Evolutionary conservation across 2,797 vertebrate species (phyloP).

Genomic region (Poeciliopsis infans): DNA sequence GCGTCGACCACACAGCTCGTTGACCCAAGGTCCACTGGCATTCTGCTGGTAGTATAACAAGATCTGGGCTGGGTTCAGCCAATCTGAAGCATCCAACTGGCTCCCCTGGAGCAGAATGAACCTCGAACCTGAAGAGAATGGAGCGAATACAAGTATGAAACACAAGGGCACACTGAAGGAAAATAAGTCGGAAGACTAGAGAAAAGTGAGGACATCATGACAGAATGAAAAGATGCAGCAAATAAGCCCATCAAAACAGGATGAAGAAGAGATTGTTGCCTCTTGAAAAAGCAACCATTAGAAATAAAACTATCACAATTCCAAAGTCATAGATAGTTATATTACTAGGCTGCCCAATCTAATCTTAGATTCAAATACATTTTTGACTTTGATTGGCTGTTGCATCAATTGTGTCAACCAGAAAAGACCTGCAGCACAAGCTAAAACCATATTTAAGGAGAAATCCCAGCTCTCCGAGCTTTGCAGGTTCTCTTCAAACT

Average conservation of each 20-base stretch:
- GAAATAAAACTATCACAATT: background rate
- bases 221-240: background rate
- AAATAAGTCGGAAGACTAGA: background rate
- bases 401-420: background rate
- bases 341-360: background rate
- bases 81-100: conserved; percentile 96
- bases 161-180: background rate
- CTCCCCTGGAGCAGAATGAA: conserved; percentile 97
- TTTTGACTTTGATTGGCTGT: background rate
- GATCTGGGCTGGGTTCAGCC: conserved; percentile 98
- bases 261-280: background rate
- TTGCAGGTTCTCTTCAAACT: background rate
- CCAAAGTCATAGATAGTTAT: background rate
- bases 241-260: background rate
- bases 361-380: background rate
- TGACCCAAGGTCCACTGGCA: conserved; percentile 95
- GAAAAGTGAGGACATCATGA: background rate
- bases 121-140: conserved; percentile 88
- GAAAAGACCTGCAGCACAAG: background rate
- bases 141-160: background rate
- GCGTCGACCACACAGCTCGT: conserved; percentile 93
- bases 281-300: background rate
- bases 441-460: background rate
- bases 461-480: background rate
- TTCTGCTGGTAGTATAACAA: conserved; percentile 97